Percentiles rank a stretch among this genome's conserved stretches.
Evolutionary conservation across 1,140 invertebrate genomes (phyloP).

Genomic region (Lucilia sericata): DNA sequence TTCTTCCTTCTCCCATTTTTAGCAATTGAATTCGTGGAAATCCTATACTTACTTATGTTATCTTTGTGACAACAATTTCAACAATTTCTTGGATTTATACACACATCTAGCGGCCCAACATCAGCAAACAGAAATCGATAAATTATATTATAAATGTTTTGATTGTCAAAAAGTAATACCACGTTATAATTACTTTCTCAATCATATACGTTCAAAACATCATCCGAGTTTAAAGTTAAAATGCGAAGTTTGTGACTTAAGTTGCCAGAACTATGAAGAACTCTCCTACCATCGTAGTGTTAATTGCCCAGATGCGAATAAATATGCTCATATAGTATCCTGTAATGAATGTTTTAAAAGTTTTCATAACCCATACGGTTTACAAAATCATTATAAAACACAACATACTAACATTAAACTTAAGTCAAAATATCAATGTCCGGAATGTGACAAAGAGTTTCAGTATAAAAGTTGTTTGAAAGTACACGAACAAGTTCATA

Average conservation of each 20-base stretch:
- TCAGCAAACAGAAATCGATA: neutral
- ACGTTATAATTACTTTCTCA: constrained; percentile 40
- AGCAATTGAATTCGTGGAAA: constrained; percentile 26
- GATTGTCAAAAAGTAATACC: constrained; percentile 46
- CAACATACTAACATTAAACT: neutral
- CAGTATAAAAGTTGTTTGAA: neutral
- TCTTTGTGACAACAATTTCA: neutral
- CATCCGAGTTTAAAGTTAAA: constrained; percentile 35
- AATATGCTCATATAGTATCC: constrained; percentile 12
- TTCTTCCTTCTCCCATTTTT: neutral
- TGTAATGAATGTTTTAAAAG: constrained; percentile 41
- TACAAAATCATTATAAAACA: constrained; percentile 5
- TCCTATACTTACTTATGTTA: constrained; percentile 32
- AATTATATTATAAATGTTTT: constrained; percentile 43
- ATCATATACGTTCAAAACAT: constrained; percentile 43
- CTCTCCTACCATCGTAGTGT: neutral
- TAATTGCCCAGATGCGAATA: neutral
- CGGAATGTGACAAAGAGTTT: constrained; percentile 38
- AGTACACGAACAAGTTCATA: constrained; percentile 37
- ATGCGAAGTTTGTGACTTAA: constrained; percentile 43
- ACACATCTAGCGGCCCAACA: constrained; percentile 10
- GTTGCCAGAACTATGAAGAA: neutral
- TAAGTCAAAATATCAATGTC: constrained; percentile 24
- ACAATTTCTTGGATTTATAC: neutral
- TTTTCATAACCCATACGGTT: neutral